Evolutionary conservation across 2,113 vertebrate genomes (phyloP).

Genomic region (Suncus etruscus): DNA sequence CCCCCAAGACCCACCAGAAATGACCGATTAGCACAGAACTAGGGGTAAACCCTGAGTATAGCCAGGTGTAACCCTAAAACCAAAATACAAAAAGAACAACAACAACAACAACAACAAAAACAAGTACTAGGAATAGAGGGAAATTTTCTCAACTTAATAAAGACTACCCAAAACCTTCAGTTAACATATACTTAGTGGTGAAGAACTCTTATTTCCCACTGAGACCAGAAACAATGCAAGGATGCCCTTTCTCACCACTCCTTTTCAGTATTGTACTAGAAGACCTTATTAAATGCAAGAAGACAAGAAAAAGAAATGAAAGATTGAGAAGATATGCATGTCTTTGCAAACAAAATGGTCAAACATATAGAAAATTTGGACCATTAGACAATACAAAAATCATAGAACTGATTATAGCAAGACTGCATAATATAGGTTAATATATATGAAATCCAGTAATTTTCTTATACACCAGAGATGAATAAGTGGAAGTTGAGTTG

Average conservation of each 20-base stretch:
- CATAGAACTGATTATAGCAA: background rate
- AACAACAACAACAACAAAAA: too few relatives aligned
- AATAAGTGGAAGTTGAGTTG: slow-evolving; percentile 10
- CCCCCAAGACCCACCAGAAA: too few relatives aligned
- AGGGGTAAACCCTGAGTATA: too few relatives aligned
- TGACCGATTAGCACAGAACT: too few relatives aligned
- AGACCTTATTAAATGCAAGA: too few relatives aligned
- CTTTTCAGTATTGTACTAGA: background rate
- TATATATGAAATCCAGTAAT: background rate
- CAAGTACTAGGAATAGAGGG: background rate
- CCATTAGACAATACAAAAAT: background rate
- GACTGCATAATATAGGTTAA: background rate
- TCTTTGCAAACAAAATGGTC: background rate
- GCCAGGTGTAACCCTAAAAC: too few relatives aligned
- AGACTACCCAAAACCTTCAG: background rate
- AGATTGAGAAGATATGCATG: background rate
- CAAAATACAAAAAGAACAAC: too few relatives aligned
- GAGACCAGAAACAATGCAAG: background rate
- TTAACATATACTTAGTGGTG: background rate
- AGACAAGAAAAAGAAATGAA: background rate
- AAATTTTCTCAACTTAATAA: background rate
- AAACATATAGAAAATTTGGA: background rate
- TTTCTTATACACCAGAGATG: background rate
- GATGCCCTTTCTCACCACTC: background rate
- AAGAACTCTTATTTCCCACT: background rate